Base-by-base conservation (phyloP, 2,888 invertebrate genomes). In the Theodoxus fluviatilis region DNA sequence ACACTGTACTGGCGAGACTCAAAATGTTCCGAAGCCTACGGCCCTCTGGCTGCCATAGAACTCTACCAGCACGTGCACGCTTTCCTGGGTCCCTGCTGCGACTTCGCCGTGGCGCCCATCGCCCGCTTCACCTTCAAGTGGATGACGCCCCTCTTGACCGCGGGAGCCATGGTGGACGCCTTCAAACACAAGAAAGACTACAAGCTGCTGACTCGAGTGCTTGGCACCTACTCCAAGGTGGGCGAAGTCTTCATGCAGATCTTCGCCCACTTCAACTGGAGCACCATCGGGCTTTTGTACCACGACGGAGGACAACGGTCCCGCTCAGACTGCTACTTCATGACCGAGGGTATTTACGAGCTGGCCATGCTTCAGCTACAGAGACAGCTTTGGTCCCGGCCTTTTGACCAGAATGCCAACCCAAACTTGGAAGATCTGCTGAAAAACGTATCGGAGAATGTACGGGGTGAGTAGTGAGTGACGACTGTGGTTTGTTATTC, bases 51-150 rank as follows among this genome's bases (percentile, higher is more conserved):
- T 1, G 82, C 80, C 12, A 76, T 83, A 38, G 76, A 80, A 35
- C 76, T 81, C 75, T 78, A 76, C 73, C 49, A 73, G 7, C 37
- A 38, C 15, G 78, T 78, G 2, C 70, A 80, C 67, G 78, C 81
- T 1, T 83, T 83, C 66, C 52, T 83, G 3, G 82, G 83, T 1
- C 82, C 82, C 7, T 75, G 71, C n/a, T 82, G 81, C 65, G 78
- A 79, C 65, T 83, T 94, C 43, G 94, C 94, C 1, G 86, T 95
- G 79, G 94, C 95, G 83, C 94, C 94, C 0, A 94, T 95, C 1
- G 95, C 94, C 6, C 89, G 94, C 71, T 90, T 94, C 67, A 94
- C 94, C 0, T 93, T 94, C 2, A 94, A 93, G 84, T 95, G 95
- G 95, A 67, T 61, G 12, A 92, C 93, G 0, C 95, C 95, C 0